Conservation (phyloP, 2,113 vertebrate species). For the Hepsetus odoe region DNA sequence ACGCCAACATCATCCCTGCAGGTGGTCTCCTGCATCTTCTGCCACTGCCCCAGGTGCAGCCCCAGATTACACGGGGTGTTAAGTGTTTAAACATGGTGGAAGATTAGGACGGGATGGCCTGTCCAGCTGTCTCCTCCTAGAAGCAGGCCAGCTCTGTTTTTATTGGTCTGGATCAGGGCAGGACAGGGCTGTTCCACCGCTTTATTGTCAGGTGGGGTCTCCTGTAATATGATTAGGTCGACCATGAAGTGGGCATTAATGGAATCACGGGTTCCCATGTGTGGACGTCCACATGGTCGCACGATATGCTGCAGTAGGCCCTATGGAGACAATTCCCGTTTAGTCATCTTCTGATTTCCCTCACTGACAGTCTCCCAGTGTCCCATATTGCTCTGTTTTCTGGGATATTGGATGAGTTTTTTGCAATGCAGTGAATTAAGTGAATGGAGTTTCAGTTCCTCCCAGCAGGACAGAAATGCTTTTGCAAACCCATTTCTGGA, state of each 20-base stretch:
- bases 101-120: not conserved
- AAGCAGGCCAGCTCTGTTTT: constrained; percentile 4
- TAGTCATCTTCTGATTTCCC: not conserved
- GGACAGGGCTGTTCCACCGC: constrained; percentile 74
- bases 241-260: constrained; percentile 79
- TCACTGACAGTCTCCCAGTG: not conserved
- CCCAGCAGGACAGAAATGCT: constrained; percentile 11
- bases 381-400: not conserved
- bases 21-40: constrained; percentile 3
- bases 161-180: constrained; percentile 42
- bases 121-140: not conserved
- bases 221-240: constrained; percentile 83
- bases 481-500: not conserved
- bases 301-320: not conserved
- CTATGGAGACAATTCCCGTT: not conserved
- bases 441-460: not conserved
- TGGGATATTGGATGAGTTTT: not conserved
- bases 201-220: constrained; percentile 69
- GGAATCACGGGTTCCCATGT: constrained; percentile 59
- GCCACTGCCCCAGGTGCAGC: not conserved
- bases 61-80: not conserved
- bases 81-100: constrained; percentile 17
- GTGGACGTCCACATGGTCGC: constrained; percentile 58
- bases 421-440: not conserved
- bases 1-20: not conserved